Evolutionary conservation across 2,113 vertebrate species (phyloP).

Genomic region (Charina bottae): DNA sequence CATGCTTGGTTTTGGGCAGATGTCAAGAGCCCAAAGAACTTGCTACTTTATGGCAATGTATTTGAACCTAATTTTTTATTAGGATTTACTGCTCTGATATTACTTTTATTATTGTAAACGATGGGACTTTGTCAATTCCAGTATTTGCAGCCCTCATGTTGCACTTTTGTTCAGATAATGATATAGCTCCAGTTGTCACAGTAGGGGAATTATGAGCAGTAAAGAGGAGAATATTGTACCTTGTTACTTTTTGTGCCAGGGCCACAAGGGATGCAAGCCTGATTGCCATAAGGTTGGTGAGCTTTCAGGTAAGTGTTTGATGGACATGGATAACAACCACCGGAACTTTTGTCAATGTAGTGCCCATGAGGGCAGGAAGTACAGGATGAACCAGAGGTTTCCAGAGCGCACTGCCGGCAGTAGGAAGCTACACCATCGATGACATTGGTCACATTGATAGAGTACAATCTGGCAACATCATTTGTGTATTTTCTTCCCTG

Average conservation of each 20-base stretch:
- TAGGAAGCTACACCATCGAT: constrained; percentile 87
- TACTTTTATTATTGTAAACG: not conserved
- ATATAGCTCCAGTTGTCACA: not conserved
- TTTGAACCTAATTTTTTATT: not conserved
- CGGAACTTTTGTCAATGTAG: constrained; percentile 78
- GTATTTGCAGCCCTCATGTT: not conserved
- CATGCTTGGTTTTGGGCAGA: not conserved
- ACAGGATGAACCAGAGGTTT: constrained; percentile 75
- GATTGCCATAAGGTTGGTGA: constrained; percentile 77
- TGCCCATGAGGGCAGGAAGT: constrained; percentile 84
- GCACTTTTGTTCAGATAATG: not conserved
- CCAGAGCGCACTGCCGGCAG: constrained; percentile 85
- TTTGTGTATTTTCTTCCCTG: constrained; percentile 84
- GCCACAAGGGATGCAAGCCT: constrained; percentile 84
- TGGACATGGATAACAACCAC: constrained; percentile 81
- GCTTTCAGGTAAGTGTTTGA: constrained; percentile 79
- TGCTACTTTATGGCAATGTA: not conserved
- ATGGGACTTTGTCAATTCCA: not conserved
- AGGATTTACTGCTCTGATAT: not conserved
- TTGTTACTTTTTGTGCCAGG: constrained; percentile 85
- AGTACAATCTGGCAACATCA: constrained; percentile 90
- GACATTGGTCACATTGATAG: constrained; percentile 89
- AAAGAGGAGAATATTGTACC: constrained; percentile 64
- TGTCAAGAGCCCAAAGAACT: not conserved
- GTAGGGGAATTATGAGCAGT: not conserved